Percentiles rank a stretch among this genome's conserved stretches.
Conservation (phyloP, 2,888 invertebrate species). For the Eristalinus aeneus region DNA sequence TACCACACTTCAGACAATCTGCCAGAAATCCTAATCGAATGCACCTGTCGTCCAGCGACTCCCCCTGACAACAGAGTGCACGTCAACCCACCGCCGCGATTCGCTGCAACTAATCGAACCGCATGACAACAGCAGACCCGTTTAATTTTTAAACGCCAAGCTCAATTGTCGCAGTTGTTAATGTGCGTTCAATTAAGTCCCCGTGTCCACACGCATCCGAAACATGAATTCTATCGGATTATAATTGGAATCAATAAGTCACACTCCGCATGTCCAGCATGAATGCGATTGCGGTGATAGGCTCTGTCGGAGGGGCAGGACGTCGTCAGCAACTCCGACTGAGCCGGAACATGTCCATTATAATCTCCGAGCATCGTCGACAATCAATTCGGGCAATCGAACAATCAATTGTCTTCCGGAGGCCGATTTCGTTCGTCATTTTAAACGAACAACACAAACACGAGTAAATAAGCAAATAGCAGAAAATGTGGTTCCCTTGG, state of each 20-base stretch:
- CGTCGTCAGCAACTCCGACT: too few relatives aligned
- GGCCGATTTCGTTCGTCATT: constrained; percentile 37
- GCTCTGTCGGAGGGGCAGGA: background rate
- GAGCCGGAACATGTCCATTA: too few relatives aligned
- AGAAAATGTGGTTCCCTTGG: constrained; percentile 5
- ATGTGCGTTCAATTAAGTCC: background rate
- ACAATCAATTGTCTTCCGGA: constrained; percentile 30
- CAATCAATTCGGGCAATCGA: constrained; percentile 42
- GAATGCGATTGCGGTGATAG: background rate
- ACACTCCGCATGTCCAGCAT: background rate
- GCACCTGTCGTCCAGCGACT: too few relatives aligned
- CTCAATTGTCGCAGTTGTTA: background rate
- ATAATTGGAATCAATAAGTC: background rate
- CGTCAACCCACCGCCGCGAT: too few relatives aligned
- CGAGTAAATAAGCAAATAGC: constrained; percentile 25
- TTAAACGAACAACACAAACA: constrained; percentile 25
- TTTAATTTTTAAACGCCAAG: background rate
- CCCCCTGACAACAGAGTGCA: too few relatives aligned
- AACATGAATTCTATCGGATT: background rate
- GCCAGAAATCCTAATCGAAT: too few relatives aligned
- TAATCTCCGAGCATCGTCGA: constrained; percentile 27
- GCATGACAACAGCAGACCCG: background rate
- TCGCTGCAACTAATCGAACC: background rate
- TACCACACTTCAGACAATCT: too few relatives aligned
- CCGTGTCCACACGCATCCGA: background rate